Percentiles rank a stretch among this genome's conserved stretches.
Conservation (phyloP, 2,888 invertebrate genomes). For the Synanthedon formicaeformis region DNA sequence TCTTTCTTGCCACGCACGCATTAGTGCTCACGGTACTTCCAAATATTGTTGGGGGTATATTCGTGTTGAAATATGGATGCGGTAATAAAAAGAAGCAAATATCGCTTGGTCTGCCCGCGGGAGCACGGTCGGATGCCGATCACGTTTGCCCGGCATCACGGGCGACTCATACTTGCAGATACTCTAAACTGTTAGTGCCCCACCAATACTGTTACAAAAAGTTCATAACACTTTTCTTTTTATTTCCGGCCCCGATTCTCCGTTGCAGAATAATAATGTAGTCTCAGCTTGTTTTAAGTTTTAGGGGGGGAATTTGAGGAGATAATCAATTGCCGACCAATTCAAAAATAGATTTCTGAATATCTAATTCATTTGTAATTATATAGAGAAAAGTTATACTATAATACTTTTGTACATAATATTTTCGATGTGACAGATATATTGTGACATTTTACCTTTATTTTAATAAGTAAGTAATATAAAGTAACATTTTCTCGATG, state of each 20-base stretch:
- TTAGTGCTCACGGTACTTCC: constrained; percentile 52
- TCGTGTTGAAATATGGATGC: constrained; percentile 63
- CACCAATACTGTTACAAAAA: constrained; percentile 17
- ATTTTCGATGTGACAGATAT: no score
- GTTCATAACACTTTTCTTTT: constrained; percentile 24
- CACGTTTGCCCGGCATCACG: constrained; percentile 41
- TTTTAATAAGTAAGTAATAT: no score
- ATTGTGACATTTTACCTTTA: no score
- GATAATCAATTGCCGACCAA: constrained; percentile 5
- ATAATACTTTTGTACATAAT: no score
- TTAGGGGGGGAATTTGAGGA: constrained; percentile 5
- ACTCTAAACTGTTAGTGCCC: constrained; percentile 31
- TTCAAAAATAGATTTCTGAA: background rate
- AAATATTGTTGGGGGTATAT: constrained; percentile 51
- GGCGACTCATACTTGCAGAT: constrained; percentile 27
- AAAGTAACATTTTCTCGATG: no score
- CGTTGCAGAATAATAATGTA: constrained; percentile 15
- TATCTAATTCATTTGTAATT: no score
- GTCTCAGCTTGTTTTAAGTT: background rate
- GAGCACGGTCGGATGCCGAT: constrained; percentile 34
- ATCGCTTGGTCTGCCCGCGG: constrained; percentile 39
- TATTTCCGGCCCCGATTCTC: constrained; percentile 14
- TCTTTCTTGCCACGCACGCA: constrained; percentile 56
- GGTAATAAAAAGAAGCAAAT: constrained; percentile 61
- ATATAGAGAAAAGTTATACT: no score